These are phyloP conservation scores for Linepithema humile DNA, from an alignment of 1,140 invertebrate genomes.

Conservation along the genomic window DNA sequence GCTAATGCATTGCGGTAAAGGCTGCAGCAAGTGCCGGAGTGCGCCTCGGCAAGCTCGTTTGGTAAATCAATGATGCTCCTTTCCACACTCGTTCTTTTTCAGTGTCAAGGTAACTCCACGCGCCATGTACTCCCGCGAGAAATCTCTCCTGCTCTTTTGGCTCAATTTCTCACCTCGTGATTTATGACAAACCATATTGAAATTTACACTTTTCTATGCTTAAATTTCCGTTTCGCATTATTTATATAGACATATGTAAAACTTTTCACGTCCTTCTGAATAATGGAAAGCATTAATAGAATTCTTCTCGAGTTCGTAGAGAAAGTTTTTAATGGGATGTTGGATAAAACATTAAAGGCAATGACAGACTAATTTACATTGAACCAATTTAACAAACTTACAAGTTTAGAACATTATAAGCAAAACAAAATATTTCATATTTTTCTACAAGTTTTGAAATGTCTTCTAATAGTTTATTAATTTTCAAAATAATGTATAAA, in stretches of 20 bases:
- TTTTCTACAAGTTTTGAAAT: background rate
- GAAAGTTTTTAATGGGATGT: background rate
- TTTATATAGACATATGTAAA: background rate
- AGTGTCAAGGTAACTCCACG: conserved; percentile 67
- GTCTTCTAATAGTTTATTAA: background rate
- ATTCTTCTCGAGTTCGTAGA: background rate
- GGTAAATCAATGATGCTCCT: conserved; percentile 67
- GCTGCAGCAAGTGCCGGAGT: conserved; percentile 64
- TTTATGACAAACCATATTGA: conserved; percentile 24
- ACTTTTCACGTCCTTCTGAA: background rate
- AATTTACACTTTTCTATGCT: conserved; percentile 6
- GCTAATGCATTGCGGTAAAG: conserved; percentile 67
- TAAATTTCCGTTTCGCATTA: background rate
- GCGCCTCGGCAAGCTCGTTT: conserved; percentile 54
- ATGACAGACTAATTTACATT: background rate
- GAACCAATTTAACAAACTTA: background rate
- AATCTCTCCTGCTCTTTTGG: conserved; percentile 37
- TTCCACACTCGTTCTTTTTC: conserved; percentile 52
- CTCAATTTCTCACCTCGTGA: conserved; percentile 31
- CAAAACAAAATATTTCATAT: background rate
- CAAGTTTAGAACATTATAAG: background rate
- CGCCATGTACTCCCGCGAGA: conserved; percentile 4
- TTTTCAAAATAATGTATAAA: background rate
- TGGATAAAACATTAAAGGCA: background rate
- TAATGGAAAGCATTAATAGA: background rate